Percentiles rank a stretch among this genome's conserved stretches.
Evolutionary conservation across 2,888 invertebrate species (phyloP).

Genomic region (Plagodis pulveraria): DNA sequence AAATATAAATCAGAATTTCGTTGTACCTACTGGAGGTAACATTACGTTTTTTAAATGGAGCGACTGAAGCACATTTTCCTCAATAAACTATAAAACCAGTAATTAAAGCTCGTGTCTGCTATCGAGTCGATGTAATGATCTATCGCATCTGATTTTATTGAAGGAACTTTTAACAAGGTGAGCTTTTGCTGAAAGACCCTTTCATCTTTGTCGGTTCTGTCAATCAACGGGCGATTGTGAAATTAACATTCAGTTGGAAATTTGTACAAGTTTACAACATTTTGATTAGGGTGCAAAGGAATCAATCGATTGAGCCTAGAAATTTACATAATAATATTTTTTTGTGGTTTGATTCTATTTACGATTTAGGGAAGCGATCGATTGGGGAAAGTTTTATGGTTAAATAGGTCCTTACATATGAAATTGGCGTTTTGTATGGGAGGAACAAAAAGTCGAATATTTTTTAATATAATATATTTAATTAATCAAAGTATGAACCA

Average conservation of each 20-base stretch:
- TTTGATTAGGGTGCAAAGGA: background rate
- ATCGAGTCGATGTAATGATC: slow-evolving; percentile 17
- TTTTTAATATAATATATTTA: too few relatives aligned
- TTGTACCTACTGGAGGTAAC: background rate
- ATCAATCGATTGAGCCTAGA: too few relatives aligned
- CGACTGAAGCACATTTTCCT: background rate
- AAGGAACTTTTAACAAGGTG: slow-evolving; percentile 27
- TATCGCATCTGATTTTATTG: slow-evolving; percentile 23
- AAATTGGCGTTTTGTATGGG: too few relatives aligned
- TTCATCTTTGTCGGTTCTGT: slow-evolving; percentile 26
- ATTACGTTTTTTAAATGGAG: background rate
- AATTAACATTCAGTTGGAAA: slow-evolving; percentile 14
- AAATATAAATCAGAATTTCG: background rate
- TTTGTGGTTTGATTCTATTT: too few relatives aligned
- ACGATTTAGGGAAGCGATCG: too few relatives aligned
- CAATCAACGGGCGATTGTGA: slow-evolving; percentile 25
- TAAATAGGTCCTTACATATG: too few relatives aligned
- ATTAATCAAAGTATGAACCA: too few relatives aligned
- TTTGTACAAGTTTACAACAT: background rate
- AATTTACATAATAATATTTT: too few relatives aligned
- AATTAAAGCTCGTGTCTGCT: slow-evolving; percentile 7
- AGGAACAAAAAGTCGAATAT: too few relatives aligned
- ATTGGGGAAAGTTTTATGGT: too few relatives aligned
- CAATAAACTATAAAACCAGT: slow-evolving; percentile 12
- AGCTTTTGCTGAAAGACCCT: slow-evolving; percentile 18